These are phyloP conservation scores for Calliopum simillimum DNA, from an alignment of 2,888 invertebrate genomes.

Conservation along the genomic window DNA sequence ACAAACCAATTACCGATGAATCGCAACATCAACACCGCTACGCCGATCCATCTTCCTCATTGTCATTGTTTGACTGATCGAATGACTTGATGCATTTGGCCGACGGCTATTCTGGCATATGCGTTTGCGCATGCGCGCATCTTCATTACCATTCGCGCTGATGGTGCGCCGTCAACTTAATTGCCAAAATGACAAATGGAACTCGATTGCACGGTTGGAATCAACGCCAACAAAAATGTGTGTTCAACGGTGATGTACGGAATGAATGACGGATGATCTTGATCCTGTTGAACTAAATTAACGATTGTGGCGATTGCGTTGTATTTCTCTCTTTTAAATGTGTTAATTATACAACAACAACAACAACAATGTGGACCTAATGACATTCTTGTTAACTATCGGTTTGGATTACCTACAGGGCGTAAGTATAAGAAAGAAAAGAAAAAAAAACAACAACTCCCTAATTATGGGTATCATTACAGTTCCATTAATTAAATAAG, in stretches of 20 bases:
- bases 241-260: neutral
- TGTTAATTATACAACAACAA: slow-evolving; percentile 41
- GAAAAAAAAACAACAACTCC: neutral
- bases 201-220: slow-evolving; percentile 8
- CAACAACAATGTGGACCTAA: neutral
- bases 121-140: slow-evolving; percentile 7
- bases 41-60: slow-evolving; percentile 5
- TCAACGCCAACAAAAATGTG: slow-evolving; percentile 1
- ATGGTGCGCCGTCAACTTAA: slow-evolving; percentile 13
- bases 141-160: slow-evolving; percentile 5
- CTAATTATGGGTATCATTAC: slow-evolving; percentile 43
- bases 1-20: slow-evolving; percentile 14
- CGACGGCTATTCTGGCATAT: slow-evolving; percentile 4
- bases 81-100: neutral
- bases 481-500: slow-evolving; percentile 48
- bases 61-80: neutral
- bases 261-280: slow-evolving; percentile 34
- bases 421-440: slow-evolving; percentile 50
- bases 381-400: slow-evolving; percentile 3
- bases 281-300: slow-evolving; percentile 15
- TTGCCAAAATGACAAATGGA: slow-evolving; percentile 34
- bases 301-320: neutral
- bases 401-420: slow-evolving; percentile 45
- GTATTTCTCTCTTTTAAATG: slow-evolving; percentile 41
- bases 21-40: slow-evolving; percentile 8